These are phyloP conservation scores for Alfaro cultratus DNA, from an alignment of 2,797 vertebrate genomes.

Conservation along the genomic window DNA sequence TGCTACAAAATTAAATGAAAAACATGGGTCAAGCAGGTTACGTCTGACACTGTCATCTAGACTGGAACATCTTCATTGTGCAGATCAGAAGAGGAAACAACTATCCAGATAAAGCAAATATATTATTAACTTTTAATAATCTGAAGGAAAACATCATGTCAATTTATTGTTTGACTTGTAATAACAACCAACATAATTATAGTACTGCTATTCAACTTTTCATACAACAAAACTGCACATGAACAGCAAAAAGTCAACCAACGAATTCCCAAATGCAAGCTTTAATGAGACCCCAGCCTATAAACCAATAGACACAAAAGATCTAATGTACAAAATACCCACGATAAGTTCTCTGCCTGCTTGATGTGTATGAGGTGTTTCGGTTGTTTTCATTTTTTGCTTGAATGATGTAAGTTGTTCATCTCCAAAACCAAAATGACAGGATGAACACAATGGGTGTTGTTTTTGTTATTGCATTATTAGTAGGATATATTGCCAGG, in stretches of 20 bases:
- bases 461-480: background rate
- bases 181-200: background rate
- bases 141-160: background rate
- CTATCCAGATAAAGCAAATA: background rate
- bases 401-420: background rate
- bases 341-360: background rate
- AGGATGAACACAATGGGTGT: background rate
- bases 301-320: background rate
- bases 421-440: background rate
- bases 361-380: background rate
- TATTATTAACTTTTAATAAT: background rate
- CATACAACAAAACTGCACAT: background rate
- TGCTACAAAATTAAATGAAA: background rate
- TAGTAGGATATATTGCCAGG: conserved; percentile 1
- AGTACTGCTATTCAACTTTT: background rate
- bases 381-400: background rate
- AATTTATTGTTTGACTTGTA: background rate
- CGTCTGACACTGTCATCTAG: background rate
- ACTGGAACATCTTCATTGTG: background rate
- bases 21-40: background rate
- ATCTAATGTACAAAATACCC: background rate
- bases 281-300: background rate
- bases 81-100: background rate
- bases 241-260: background rate
- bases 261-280: background rate